These are phyloP conservation scores for Channa maculata DNA, from an alignment of 2,113 vertebrate genomes.

Conservation along the genomic window DNA sequence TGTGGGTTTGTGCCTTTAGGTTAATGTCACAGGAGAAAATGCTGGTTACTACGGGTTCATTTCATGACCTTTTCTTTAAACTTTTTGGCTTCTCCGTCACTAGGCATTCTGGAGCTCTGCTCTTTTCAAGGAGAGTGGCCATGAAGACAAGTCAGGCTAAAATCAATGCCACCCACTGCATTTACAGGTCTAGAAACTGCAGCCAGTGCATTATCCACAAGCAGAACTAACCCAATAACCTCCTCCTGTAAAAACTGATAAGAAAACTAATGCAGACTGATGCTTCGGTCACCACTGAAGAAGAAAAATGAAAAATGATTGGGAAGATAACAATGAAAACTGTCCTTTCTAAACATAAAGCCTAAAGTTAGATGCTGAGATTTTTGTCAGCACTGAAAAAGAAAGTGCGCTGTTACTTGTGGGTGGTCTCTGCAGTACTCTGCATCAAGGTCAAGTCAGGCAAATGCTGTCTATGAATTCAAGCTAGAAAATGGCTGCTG, in stretches of 20 bases:
- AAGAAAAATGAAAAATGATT: constrained; percentile 2
- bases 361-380: background rate
- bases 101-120: constrained; percentile 28
- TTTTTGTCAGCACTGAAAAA: background rate
- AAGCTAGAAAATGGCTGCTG: constrained; percentile 40
- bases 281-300: background rate
- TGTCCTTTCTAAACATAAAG: background rate
- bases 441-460: constrained; percentile 53
- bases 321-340: background rate
- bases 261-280: background rate
- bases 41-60: constrained; percentile 25
- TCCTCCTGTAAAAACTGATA: constrained; percentile 16
- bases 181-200: constrained; percentile 47
- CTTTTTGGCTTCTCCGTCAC: constrained; percentile 17
- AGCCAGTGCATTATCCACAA: constrained; percentile 46
- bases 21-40: constrained; percentile 51
- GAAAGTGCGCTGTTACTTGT: constrained; percentile 1
- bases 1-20: constrained; percentile 48
- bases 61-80: constrained; percentile 10
- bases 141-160: constrained; percentile 49
- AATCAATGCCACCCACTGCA: constrained; percentile 61
- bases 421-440: constrained; percentile 45
- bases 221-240: constrained; percentile 49
- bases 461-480: constrained; percentile 5
- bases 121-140: constrained; percentile 50